These are phyloP conservation scores for Stegastes partitus DNA, from an alignment of 2,113 vertebrate species.

Conservation along the genomic window DNA sequence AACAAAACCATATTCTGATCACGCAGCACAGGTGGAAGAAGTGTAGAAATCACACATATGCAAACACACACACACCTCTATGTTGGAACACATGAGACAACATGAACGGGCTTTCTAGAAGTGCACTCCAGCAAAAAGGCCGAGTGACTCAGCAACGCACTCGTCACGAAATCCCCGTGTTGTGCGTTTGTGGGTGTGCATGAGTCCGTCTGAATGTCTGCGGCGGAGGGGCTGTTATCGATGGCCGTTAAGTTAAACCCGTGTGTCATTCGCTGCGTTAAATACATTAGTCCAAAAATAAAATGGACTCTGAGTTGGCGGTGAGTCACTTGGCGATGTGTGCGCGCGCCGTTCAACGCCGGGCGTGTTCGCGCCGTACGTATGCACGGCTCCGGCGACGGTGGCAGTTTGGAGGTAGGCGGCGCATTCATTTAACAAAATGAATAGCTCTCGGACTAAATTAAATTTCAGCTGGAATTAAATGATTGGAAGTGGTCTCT, in stretches of 20 bases:
- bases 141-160: slow-evolving; percentile 73
- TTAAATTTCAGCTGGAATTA: slow-evolving; percentile 87
- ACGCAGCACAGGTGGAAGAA: too few species aligned
- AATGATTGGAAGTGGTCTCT: slow-evolving; percentile 83
- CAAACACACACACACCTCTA: background rate
- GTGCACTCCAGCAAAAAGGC: slow-evolving; percentile 64
- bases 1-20: too few species aligned
- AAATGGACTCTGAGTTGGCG: slow-evolving; percentile 26
- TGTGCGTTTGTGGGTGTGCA: background rate
- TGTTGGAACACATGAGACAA: slow-evolving; percentile 24
- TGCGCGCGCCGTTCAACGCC: slow-evolving; percentile 4
- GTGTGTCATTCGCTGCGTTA: slow-evolving; percentile 30
- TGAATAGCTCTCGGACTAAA: slow-evolving; percentile 87
- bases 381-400: slow-evolving; percentile 48
- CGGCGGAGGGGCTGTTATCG: background rate
- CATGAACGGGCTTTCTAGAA: slow-evolving; percentile 38
- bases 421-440: slow-evolving; percentile 84
- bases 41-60: background rate
- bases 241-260: slow-evolving; percentile 23
- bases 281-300: slow-evolving; percentile 46
- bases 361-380: slow-evolving; percentile 39
- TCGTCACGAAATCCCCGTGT: slow-evolving; percentile 18
- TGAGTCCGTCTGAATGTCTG: slow-evolving; percentile 1
- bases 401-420: slow-evolving; percentile 58
- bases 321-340: slow-evolving; percentile 59